Evolutionary conservation across 2,888 invertebrate species (phyloP).

Genomic region (Netelia inedita): DNA sequence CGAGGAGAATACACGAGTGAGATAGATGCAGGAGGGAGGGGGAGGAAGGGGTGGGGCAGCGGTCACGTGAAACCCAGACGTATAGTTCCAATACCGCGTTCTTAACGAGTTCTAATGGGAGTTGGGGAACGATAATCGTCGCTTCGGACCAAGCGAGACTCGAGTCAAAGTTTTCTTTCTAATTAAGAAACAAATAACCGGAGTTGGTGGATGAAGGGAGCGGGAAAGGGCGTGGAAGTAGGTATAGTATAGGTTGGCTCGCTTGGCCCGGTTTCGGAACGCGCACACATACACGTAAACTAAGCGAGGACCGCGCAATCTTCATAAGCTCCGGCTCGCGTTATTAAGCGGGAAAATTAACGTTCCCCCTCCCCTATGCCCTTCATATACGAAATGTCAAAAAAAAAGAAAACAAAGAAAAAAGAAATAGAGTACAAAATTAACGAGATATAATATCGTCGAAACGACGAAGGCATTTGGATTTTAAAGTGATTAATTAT

Average conservation of each 20-base stretch:
- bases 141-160: constrained; percentile 76
- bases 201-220: constrained; percentile 72
- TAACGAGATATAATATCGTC: constrained; percentile 41
- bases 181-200: constrained; percentile 84
- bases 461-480: neutral
- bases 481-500: neutral
- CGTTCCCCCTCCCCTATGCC: constrained; percentile 74
- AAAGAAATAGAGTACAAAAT: constrained; percentile 67
- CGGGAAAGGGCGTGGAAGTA: neutral
- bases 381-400: constrained; percentile 73
- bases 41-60: no score
- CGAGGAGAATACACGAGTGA: constrained; percentile 4
- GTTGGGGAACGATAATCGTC: constrained; percentile 84
- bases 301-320: constrained; percentile 42
- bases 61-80: constrained; percentile 73
- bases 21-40: constrained; percentile 38
- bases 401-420: constrained; percentile 69
- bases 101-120: constrained; percentile 84
- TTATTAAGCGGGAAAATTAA: constrained; percentile 82
- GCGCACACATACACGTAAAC: constrained; percentile 15
- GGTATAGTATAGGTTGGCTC: constrained; percentile 33
- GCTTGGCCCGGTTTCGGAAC: constrained; percentile 79
- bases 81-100: constrained; percentile 82
- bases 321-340: constrained; percentile 78
- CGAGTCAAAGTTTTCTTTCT: constrained; percentile 82